Conservation (phyloP, 2,888 invertebrate species). For the Thera obeliscata region DNA sequence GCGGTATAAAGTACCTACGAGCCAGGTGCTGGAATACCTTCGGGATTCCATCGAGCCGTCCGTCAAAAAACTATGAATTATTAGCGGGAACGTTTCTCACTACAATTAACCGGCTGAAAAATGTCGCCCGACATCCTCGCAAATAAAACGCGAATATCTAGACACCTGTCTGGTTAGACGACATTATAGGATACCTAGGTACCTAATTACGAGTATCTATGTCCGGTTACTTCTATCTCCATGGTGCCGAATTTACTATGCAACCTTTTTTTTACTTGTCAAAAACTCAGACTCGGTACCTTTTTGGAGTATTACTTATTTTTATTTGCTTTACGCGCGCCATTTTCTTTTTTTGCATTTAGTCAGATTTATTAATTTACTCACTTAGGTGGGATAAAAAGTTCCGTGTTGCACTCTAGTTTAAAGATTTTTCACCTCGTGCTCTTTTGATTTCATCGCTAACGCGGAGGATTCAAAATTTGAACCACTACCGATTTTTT, state of each 20-base stretch:
- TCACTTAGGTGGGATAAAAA: no score
- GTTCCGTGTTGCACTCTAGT: no score
- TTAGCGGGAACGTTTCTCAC: slow-evolving; percentile 57
- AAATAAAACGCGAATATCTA: slow-evolving; percentile 59
- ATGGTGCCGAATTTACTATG: no score
- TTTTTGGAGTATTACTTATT: no score
- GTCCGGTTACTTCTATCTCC: slow-evolving; percentile 31
- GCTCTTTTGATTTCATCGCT: no score
- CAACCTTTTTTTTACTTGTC: no score
- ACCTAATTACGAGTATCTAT: slow-evolving; percentile 47
- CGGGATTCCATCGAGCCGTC: slow-evolving; percentile 61
- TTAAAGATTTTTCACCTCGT: no score
- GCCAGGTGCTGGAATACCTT: slow-evolving; percentile 66
- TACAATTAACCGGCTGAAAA: slow-evolving; percentile 76
- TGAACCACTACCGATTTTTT: slow-evolving; percentile 47
- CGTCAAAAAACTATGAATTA: slow-evolving; percentile 72
- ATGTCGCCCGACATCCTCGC: slow-evolving; percentile 74
- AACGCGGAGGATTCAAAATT: no score
- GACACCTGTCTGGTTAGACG: slow-evolving; percentile 64
- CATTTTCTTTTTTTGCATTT: no score
- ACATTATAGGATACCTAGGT: slow-evolving; percentile 46
- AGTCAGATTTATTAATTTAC: no score
- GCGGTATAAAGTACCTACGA: slow-evolving; percentile 45
- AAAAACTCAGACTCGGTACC: no score
- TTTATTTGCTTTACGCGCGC: no score